These are phyloP conservation scores for Chaetura pelagica DNA, from an alignment of 2,113 vertebrate genomes.

Conservation along the genomic window DNA sequence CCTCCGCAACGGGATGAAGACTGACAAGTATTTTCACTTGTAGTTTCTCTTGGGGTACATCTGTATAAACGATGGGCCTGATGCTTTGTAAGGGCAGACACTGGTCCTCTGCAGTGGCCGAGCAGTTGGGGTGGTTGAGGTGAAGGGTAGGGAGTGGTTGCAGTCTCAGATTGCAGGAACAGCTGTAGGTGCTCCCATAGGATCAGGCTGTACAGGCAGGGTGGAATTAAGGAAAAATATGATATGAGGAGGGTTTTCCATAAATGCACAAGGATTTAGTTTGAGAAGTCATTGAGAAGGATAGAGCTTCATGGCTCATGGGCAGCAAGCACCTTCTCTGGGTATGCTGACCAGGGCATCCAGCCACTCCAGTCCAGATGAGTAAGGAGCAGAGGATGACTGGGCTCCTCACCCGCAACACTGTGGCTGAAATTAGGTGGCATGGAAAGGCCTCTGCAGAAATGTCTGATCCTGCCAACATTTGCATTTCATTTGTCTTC, in stretches of 20 bases:
- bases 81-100: neutral
- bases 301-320: neutral
- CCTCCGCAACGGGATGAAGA: fast-evolving
- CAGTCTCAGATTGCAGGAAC: neutral
- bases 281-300: neutral
- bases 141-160: fast-evolving
- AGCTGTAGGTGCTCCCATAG: neutral
- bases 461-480: neutral
- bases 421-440: neutral
- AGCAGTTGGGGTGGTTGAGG: fast-evolving
- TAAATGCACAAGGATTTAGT: neutral
- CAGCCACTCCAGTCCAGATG: fast-evolving
- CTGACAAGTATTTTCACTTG: neutral
- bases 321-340: neutral
- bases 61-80: neutral
- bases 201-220: neutral
- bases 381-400: neutral
- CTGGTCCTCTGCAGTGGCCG: neutral
- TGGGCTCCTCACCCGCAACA: neutral
- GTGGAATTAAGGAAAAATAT: neutral
- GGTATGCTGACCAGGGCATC: neutral
- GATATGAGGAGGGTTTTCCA: neutral
- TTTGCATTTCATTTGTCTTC: conserved; percentile 20
- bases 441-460: neutral
- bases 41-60: neutral